phyloP scores from a whole-genome alignment of 2,888 invertebrate genomes.

The Nineta flava region DNA sequence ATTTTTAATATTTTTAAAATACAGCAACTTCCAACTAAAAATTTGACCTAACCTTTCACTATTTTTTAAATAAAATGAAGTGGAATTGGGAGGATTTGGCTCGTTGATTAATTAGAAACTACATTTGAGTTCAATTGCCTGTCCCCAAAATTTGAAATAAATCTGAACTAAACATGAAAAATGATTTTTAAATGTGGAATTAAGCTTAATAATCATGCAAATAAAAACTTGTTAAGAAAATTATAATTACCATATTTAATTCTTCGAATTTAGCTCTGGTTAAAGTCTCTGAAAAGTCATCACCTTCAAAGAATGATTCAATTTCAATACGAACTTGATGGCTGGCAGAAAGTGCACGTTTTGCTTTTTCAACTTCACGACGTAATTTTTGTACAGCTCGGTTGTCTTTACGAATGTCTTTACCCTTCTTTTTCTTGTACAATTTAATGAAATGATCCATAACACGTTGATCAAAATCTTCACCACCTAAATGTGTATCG shows the following conservation, averaged over 20 bases:
- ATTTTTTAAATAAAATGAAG: no score
- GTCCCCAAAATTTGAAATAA: neutral
- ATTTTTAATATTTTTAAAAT: no score
- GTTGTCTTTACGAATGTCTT: constrained; percentile 89
- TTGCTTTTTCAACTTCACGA: constrained; percentile 95
- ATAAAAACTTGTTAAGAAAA: neutral
- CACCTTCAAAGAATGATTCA: constrained; percentile 95
- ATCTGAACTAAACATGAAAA: constrained; percentile 4
- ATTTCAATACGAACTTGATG: constrained; percentile 98
- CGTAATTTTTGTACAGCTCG: constrained; percentile 90
- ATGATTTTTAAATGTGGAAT: no score
- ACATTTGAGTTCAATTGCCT: neutral
- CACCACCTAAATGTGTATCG: constrained; percentile 96
- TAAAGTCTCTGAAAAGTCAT: constrained; percentile 95
- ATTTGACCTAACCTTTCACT: no score
- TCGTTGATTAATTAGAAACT: no score
- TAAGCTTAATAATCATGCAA: no score
- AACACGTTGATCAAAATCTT: constrained; percentile 96
- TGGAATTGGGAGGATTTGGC: no score
- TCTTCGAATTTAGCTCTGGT: constrained; percentile 99
- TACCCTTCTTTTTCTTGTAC: constrained; percentile 97
- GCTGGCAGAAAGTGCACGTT: constrained; percentile 83
- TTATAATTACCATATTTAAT: constrained; percentile 62
- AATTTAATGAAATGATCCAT: constrained; percentile 99
- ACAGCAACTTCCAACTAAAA: no score